Evolutionary conservation across 2,888 invertebrate species (phyloP).

Genomic region (Mimas tiliae): DNA sequence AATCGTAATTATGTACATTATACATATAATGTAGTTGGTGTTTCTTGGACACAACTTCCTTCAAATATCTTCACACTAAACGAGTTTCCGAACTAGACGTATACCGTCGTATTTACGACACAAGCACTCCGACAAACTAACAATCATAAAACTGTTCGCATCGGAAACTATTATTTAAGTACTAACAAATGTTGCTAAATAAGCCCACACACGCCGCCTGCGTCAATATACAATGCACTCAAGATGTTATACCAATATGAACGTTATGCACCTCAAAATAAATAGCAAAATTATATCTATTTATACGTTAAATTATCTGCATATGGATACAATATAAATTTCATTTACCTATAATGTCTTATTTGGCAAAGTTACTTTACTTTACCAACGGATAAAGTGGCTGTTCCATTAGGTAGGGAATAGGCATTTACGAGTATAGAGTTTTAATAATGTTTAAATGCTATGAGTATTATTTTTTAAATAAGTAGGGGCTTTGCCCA

Average conservation of each 20-base stretch:
- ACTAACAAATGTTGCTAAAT: conserved; percentile 27
- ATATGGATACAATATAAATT: not conserved
- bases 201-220: conserved; percentile 9
- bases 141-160: conserved; percentile 25
- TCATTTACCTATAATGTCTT: not conserved
- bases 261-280: not conserved
- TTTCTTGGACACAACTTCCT: not conserved
- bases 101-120: not conserved
- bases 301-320: not conserved
- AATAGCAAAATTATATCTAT: not conserved
- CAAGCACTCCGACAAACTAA: conserved; percentile 32
- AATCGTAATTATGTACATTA: too few species aligned
- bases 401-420: not conserved
- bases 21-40: too few species aligned
- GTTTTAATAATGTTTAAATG: not conserved
- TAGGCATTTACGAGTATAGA: too few species aligned
- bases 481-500: too few species aligned
- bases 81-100: not conserved
- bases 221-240: not conserved
- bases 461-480: too few species aligned
- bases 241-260: not conserved
- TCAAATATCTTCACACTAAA: not conserved
- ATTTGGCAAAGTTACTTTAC: not conserved
- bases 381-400: not conserved
- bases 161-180: conserved; percentile 30